Conservation (phyloP, 2,888 invertebrate species). For the Pandemis corylana region DNA sequence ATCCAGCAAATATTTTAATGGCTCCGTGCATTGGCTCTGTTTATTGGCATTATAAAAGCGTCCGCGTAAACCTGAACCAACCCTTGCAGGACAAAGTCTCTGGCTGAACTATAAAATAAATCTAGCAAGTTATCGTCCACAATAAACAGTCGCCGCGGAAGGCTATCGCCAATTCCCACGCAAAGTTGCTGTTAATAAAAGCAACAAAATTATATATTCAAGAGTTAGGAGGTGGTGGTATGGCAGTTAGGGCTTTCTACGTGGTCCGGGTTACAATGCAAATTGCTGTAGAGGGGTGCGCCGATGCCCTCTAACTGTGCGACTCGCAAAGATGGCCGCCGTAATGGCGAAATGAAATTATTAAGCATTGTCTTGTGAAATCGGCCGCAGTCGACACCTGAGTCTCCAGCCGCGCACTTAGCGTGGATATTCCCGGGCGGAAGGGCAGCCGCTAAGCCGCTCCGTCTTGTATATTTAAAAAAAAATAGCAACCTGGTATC, state of each 20-base stretch:
- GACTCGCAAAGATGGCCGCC: constrained; percentile 84
- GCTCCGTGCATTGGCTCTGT: constrained; percentile 74
- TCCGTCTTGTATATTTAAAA: constrained; percentile 30
- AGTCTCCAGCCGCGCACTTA: constrained; percentile 70
- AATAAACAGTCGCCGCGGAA: constrained; percentile 81
- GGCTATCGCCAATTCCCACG: constrained; percentile 84
- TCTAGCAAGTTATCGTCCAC: constrained; percentile 82
- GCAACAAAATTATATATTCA: constrained; percentile 85
- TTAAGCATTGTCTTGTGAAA: constrained; percentile 85
- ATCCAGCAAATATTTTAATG: constrained; percentile 82
- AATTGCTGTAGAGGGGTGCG: constrained; percentile 83
- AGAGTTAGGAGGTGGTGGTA: constrained; percentile 83
- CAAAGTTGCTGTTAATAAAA: constrained; percentile 84
- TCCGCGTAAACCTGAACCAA: constrained; percentile 65
- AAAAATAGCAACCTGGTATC: constrained; percentile 18
- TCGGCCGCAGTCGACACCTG: constrained; percentile 85
- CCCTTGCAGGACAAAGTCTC: constrained; percentile 75
- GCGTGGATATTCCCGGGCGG: constrained; percentile 64
- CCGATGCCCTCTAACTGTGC: constrained; percentile 83
- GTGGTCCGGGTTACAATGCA: constrained; percentile 85
- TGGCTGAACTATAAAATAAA: constrained; percentile 80
- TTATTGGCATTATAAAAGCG: constrained; percentile 79
- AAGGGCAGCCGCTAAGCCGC: constrained; percentile 24
- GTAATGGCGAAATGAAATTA: constrained; percentile 85
- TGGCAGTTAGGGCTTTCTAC: constrained; percentile 81